Evolutionary conservation across 1,140 invertebrate species (phyloP).

Genomic region (Drosophila tristis): DNA sequence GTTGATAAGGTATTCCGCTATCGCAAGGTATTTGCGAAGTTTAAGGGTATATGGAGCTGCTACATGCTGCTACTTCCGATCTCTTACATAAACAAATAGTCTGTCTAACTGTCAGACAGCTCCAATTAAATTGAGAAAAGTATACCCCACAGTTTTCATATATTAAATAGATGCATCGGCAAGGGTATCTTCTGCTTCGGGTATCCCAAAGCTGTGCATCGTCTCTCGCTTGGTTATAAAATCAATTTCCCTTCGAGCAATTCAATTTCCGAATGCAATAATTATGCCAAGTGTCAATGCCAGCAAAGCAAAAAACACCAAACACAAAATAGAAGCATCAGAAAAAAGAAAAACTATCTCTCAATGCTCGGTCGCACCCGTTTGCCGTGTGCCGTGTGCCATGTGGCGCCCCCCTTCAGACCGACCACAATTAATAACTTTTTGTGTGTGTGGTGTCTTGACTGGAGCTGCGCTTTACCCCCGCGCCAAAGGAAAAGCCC

Average conservation of each 20-base stretch:
- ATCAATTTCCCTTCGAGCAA: constrained; percentile 76
- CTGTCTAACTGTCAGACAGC: too few species aligned
- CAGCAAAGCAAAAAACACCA: constrained; percentile 5
- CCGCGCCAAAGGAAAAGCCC: constrained; percentile 42
- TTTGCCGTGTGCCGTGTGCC: neutral
- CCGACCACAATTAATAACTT: constrained; percentile 71
- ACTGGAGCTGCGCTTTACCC: constrained; percentile 7
- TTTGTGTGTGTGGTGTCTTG: constrained; percentile 31
- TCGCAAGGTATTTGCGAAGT: too few species aligned
- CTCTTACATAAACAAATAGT: too few species aligned
- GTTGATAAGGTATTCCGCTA: too few species aligned
- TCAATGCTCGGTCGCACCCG: neutral
- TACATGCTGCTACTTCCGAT: too few species aligned
- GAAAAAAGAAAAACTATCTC: constrained; percentile 47
- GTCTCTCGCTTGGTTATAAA: constrained; percentile 56
- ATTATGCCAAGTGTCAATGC: constrained; percentile 80
- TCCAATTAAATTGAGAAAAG: too few species aligned
- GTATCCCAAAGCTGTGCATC: too few species aligned
- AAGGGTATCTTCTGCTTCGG: too few species aligned
- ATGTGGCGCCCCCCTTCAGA: neutral
- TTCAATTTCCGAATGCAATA: constrained; percentile 84
- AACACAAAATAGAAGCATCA: constrained; percentile 20
- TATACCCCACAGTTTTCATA: too few species aligned
- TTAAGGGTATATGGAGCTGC: too few species aligned
- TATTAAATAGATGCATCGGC: too few species aligned